A percentile compares a stretch with the other conserved stretches of the same genome.
Conservation (phyloP, 2,113 vertebrate genomes). For the Tachycineta bicolor region DNA sequence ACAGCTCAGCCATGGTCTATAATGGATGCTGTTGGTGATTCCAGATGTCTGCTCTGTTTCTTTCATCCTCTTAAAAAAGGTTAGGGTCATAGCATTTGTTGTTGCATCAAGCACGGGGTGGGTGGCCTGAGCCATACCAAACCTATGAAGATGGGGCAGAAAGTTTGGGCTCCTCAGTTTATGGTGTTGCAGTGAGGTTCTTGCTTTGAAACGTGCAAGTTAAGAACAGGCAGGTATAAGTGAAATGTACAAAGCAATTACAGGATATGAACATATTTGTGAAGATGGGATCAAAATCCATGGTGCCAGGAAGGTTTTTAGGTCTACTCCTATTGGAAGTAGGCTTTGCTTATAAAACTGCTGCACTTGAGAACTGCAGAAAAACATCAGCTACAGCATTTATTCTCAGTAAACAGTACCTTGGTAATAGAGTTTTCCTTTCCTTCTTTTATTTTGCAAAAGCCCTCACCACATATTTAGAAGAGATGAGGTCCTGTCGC, state of each 20-base stretch:
- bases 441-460: background rate
- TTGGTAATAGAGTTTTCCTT: background rate
- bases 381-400: background rate
- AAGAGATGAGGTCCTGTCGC: fast-evolving
- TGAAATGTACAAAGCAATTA: fast-evolving
- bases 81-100: background rate
- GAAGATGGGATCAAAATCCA: background rate
- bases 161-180: background rate
- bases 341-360: background rate
- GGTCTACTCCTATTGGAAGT: background rate
- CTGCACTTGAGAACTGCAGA: background rate
- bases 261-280: background rate
- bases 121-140: background rate
- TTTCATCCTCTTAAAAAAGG: background rate
- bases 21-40: background rate
- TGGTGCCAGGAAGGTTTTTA: background rate
- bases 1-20: background rate
- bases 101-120: background rate
- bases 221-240: background rate
- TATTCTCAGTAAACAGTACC: background rate
- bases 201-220: background rate
- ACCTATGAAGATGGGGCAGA: background rate
- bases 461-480: background rate
- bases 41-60: background rate
- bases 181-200: background rate